phyloP scores from a whole-genome alignment of 2,797 vertebrate species.

The Vespertilio murinus region DNA sequence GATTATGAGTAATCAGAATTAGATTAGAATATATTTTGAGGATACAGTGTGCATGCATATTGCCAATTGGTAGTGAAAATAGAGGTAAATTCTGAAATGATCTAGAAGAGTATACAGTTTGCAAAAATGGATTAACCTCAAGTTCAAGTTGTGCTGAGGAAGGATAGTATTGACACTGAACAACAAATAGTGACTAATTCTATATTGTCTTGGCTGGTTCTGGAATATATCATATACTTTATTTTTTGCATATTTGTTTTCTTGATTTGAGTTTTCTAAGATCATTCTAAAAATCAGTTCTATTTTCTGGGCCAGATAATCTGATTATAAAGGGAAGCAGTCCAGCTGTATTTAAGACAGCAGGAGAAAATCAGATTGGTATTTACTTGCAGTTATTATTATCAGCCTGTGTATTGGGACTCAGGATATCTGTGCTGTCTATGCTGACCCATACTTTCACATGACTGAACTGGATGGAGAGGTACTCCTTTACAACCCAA shows the following conservation, averaged over 20 bases:
- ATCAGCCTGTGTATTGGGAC: neutral
- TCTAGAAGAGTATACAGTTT: neutral
- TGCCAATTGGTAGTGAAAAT: neutral
- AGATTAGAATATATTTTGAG: neutral
- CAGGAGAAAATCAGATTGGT: neutral
- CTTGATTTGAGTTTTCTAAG: neutral
- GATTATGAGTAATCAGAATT: neutral
- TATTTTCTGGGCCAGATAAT: neutral
- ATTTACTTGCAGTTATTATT: neutral
- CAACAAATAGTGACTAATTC: neutral
- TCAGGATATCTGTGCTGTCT: neutral
- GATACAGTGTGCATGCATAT: neutral
- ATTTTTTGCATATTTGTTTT: conserved; percentile 33
- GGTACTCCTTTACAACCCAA: neutral
- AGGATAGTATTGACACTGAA: neutral
- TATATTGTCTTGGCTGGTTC: neutral
- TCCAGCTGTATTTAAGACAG: neutral
- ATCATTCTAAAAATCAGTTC: neutral
- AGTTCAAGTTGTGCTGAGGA: neutral
- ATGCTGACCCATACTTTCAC: neutral
- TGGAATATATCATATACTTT: neutral
- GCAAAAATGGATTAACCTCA: neutral
- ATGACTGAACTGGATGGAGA: neutral
- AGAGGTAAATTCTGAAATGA: neutral
- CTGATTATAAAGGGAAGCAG: neutral